Base-by-base conservation (phyloP, 1,140 invertebrate genomes). In the Brachionus rubens region DNA sequence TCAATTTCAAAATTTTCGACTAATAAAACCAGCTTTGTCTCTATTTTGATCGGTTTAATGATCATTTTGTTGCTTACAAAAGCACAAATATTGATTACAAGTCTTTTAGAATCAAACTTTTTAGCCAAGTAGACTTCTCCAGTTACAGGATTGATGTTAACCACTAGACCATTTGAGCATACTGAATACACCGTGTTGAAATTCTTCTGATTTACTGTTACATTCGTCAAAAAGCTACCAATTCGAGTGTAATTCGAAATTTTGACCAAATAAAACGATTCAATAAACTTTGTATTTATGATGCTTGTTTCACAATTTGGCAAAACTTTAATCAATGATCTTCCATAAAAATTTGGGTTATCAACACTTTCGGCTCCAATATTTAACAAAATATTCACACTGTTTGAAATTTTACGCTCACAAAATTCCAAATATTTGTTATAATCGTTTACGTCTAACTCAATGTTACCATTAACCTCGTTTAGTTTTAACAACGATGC, bases 21-120 rank as follows among this genome's bases (percentile, higher is more conserved):
- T 10, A 65, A 43, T 26, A 65, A 24, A 14, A 65, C 43, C 19
- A 65, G 30, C 43, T 65, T 65, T 4, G 59, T 65, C 19, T 65
- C 40, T 21, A 65, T 12, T 65, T 43, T 41, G 14, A 65, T 65
- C 19, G 59, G 40, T 41, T 65, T 65, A 43, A 12, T 24, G 43
- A 43, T 65, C 40, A 43, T 43, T 26, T 43, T 65, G 24, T 46
- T 28, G 4, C 0, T 41, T 10, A 65, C 5, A 19, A 43, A 12
- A 19, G 59, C 59, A 24, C 40, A 43, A 12, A 65, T 26, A 21
- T 24, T 21, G 24, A 65, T 24, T 28, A 43, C 36, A 16, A 43
- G 43, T 36, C 36, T 36, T 14, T 41, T 26, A 19, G 21, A 12
- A 7, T 65, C 19, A 1, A 41, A 24, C 24, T 43, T 65, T 26